These are phyloP conservation scores for Hirtodrosophila duncani DNA, from an alignment of 2,888 invertebrate species.

Conservation along the genomic window DNA sequence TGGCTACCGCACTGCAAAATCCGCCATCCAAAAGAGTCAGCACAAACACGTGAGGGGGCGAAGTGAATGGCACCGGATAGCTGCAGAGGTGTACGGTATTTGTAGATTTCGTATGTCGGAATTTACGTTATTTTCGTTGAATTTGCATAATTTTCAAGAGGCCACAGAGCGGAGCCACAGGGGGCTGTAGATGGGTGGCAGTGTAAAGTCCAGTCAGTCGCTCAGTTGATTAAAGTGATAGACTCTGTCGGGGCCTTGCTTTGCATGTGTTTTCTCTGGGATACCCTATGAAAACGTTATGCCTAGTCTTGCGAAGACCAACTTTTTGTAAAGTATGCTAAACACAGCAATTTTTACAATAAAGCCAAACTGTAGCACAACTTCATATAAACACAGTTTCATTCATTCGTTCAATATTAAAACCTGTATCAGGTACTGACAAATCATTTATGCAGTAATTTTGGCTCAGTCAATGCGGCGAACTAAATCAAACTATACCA, in stretches of 20 bases:
- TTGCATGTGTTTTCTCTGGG: neutral
- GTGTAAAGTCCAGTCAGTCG: conserved; percentile 20
- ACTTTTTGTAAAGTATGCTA: neutral
- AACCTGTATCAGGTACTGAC: too few species aligned
- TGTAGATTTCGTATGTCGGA: conserved; percentile 53
- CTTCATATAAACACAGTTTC: too few species aligned
- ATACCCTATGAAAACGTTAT: too few species aligned
- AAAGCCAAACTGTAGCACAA: too few species aligned
- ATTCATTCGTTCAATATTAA: too few species aligned
- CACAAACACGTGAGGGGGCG: conserved; percentile 5
- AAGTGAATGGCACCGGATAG: neutral
- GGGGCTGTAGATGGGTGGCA: too few species aligned
- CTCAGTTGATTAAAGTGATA: conserved; percentile 68
- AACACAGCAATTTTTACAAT: too few species aligned
- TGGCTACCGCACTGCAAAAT: conserved; percentile 39
- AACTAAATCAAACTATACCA: too few species aligned
- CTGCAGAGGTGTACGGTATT: conserved; percentile 23
- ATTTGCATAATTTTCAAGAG: conserved; percentile 61
- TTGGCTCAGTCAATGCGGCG: too few species aligned
- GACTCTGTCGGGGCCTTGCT: conserved; percentile 40
- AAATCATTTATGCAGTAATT: too few species aligned
- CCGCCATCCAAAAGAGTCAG: conserved; percentile 13
- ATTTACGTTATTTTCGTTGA: conserved; percentile 64
- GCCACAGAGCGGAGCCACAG: conserved; percentile 2
- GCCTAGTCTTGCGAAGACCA: too few species aligned